These are phyloP conservation scores for Thelaira solivaga DNA, from an alignment of 2,888 invertebrate species.

Conservation along the genomic window DNA sequence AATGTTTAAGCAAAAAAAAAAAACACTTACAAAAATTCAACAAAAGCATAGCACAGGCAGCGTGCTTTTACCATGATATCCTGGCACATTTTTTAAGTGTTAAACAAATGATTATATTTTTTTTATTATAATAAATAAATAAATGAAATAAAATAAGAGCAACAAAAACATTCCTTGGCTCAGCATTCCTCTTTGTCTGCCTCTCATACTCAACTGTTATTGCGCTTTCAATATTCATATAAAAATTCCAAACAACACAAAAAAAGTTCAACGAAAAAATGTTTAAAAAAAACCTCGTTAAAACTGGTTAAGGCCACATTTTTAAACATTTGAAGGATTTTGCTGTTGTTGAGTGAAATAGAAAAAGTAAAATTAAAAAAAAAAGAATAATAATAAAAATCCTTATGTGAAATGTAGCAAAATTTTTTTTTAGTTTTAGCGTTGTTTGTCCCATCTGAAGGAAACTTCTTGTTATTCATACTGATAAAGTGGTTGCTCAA, in stretches of 20 bases:
- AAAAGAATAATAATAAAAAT: slow-evolving; percentile 29
- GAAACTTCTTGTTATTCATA: slow-evolving; percentile 18
- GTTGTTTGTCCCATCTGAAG: slow-evolving; percentile 11
- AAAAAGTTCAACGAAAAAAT: slow-evolving; percentile 1
- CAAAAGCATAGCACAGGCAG: too few species aligned
- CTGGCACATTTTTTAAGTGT: slow-evolving; percentile 48
- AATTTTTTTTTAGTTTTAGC: slow-evolving; percentile 31
- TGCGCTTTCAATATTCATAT: not conserved
- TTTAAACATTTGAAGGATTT: slow-evolving; percentile 55
- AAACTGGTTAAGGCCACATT: slow-evolving; percentile 41
- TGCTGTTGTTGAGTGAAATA: slow-evolving; percentile 10
- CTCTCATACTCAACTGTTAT: not conserved
- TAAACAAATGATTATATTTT: slow-evolving; percentile 61
- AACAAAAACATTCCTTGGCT: slow-evolving; percentile 23
- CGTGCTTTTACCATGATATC: not conserved
- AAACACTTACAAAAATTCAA: too few species aligned
- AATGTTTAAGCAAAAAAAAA: too few species aligned
- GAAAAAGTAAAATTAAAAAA: slow-evolving; percentile 9
- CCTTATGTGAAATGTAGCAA: slow-evolving; percentile 29
- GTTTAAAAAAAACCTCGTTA: not conserved
- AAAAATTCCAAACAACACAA: slow-evolving; percentile 10
- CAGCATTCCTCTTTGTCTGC: not conserved
- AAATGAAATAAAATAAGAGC: not conserved
- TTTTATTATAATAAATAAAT: slow-evolving; percentile 12
- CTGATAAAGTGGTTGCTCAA: slow-evolving; percentile 22